Conservation (phyloP, 2,797 vertebrate genomes). For the Garrulus glandarius region DNA sequence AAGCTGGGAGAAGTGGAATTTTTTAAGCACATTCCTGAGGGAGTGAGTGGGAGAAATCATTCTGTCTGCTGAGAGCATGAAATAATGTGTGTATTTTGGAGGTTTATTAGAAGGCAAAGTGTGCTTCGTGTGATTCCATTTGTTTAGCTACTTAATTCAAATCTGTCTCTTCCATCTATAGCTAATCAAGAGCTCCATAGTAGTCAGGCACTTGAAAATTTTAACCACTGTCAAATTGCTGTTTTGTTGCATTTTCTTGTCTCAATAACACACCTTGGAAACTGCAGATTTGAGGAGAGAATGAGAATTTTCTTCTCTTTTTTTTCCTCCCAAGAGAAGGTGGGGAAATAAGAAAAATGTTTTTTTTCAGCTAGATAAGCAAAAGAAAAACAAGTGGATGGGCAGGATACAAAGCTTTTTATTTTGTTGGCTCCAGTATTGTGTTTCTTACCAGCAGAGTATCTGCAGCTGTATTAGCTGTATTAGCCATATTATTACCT, state of each 20-base stretch:
- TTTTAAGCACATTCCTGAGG: neutral
- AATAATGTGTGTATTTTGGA: neutral
- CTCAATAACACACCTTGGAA: neutral
- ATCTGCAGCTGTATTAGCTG: neutral
- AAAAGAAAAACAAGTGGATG: neutral
- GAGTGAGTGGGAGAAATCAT: constrained; percentile 30
- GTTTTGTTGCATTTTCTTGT: neutral
- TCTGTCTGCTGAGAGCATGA: neutral
- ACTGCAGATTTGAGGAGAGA: neutral
- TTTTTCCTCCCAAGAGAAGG: neutral
- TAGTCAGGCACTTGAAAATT: neutral
- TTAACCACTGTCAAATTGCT: neutral
- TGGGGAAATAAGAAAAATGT: neutral
- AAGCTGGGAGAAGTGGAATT: neutral
- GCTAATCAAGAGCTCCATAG: neutral
- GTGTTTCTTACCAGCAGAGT: neutral
- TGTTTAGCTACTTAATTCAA: neutral
- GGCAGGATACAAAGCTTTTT: neutral
- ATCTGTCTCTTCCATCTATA: neutral
- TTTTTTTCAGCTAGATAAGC: neutral
- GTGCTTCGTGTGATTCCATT: neutral
- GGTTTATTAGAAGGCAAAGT: neutral
- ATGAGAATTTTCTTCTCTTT: neutral
- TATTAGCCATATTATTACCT: neutral
- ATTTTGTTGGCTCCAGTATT: neutral